A percentile compares a stretch with the other conserved stretches of the same genome.
Evolutionary conservation across 2,113 vertebrate species (phyloP).

Genomic region (Capreolus pygargus): DNA sequence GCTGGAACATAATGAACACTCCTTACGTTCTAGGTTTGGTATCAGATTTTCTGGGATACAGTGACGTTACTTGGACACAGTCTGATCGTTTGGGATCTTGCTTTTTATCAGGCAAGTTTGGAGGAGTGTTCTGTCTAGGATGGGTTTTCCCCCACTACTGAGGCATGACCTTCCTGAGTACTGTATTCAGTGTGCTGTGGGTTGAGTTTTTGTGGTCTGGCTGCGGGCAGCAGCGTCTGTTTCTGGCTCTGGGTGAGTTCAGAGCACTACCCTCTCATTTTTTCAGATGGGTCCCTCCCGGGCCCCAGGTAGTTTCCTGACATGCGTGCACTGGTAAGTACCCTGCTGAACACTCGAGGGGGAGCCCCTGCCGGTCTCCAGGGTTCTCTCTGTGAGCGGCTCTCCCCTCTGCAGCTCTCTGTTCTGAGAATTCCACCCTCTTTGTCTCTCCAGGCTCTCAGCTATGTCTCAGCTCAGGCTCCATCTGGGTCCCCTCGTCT

Average conservation of each 20-base stretch:
- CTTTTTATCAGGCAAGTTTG: not conserved
- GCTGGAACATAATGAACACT: not conserved
- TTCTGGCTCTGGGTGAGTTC: not conserved
- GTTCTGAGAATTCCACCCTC: not conserved
- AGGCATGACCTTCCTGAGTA: not conserved
- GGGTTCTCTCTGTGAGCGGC: not conserved
- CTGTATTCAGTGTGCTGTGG: not conserved
- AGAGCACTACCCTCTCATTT: not conserved
- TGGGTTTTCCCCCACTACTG: not conserved
- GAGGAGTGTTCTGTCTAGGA: not conserved
- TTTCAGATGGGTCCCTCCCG: not conserved
- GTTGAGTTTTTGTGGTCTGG: not conserved
- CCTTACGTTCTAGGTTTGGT: not conserved
- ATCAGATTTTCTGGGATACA: not conserved
- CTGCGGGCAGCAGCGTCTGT: not conserved
- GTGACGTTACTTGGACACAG: not conserved
- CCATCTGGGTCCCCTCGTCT: not conserved
- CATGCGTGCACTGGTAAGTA: rapidly evolving
- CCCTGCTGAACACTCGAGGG: not conserved
- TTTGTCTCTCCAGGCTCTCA: not conserved
- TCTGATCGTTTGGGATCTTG: not conserved
- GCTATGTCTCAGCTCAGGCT: not conserved
- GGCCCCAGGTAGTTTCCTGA: not conserved
- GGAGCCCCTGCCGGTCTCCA: not conserved
- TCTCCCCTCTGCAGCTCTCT: not conserved